Evolutionary conservation across 2,113 vertebrate species (phyloP).

Genomic region (Bufo bufo): DNA sequence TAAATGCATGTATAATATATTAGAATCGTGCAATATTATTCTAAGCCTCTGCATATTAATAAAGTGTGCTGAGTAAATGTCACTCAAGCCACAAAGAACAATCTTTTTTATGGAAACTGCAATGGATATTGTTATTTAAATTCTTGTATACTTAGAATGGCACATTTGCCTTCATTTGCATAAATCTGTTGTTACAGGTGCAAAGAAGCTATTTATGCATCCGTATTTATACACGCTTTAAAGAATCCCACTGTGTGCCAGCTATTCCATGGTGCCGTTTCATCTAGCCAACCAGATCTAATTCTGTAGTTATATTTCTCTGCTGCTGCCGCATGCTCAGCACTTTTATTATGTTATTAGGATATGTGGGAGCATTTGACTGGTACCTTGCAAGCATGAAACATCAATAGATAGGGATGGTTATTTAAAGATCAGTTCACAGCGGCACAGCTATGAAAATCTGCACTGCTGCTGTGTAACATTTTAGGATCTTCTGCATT

Average conservation of each 20-base stretch:
- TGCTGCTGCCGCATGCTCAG: slow-evolving; percentile 34
- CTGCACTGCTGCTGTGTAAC: neutral
- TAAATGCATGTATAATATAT: neutral
- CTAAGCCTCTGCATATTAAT: slow-evolving; percentile 25
- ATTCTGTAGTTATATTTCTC: slow-evolving; percentile 49
- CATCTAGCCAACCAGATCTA: slow-evolving; percentile 52
- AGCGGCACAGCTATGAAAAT: slow-evolving; percentile 9
- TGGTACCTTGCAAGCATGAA: slow-evolving; percentile 51
- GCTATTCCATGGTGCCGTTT: slow-evolving; percentile 44
- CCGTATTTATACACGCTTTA: slow-evolving; percentile 41
- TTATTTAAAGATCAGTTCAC: slow-evolving; percentile 53
- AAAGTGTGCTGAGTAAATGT: slow-evolving; percentile 40
- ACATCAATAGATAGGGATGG: slow-evolving; percentile 50
- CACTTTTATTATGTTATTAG: slow-evolving; percentile 56
- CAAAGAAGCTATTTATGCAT: slow-evolving; percentile 49
- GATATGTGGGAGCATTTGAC: slow-evolving; percentile 41
- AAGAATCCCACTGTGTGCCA: slow-evolving; percentile 8
- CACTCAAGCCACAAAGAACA: slow-evolving; percentile 22
- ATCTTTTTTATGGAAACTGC: slow-evolving; percentile 4
- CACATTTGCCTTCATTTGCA: slow-evolving; percentile 15
- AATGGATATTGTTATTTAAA: slow-evolving; percentile 40
- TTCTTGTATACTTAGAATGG: slow-evolving; percentile 12
- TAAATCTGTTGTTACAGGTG: slow-evolving; percentile 38
- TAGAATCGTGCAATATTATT: slow-evolving; percentile 22
- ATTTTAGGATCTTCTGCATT: slow-evolving; percentile 24